Base-by-base conservation (phyloP, 1,140 invertebrate genomes). In the Brachionus koreanus region DNA sequence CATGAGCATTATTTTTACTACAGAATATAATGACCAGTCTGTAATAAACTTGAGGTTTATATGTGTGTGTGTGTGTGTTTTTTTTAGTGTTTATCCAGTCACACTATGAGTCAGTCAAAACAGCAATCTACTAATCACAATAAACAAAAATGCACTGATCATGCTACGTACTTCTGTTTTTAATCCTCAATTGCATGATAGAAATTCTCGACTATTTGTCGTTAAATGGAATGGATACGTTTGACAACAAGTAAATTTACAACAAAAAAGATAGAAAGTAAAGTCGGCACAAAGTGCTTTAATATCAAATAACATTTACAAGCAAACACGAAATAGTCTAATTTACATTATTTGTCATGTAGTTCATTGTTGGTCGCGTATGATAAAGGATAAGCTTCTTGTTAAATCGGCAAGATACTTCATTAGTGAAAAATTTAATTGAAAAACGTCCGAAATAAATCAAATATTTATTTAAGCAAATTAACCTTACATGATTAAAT, bases 291-390 rank as follows among this genome's bases (percentile, higher is more conserved):
- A 57, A 19, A 57, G 0, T 9, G 49, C 49, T 57, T 9, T 57
- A 9, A 57, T 7, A 7, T 57, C 49, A 19, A 25, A 16, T 57
- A 57, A 19, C 49, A 57, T 57, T 57, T 57, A 57, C 49, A 57
- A 57, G 49, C 49, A 57, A 57, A 57, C 49, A 57, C 49, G 49
- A 57, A 57, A 57, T 57, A 57, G 49, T 57, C 49, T 57, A 57
- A 57, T 57, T 57, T 57, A 57, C 49, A 57, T 57, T 57, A 57
- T 57, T 57, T 57, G 49, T 57, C 49, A 57, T 57, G 49, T 57
- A 57, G 49, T 57, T 57, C 49, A 57, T 57, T 57, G 16, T 23
- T 19, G 49, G 49, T 10, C 49, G 49, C 19, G 49, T 0, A 57
- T 9, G 49, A 57, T 57, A 57, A 57, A 57, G 19, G 49, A 57